A percentile compares a stretch with the other conserved stretches of the same genome.
Evolutionary conservation across 2,113 vertebrate species (phyloP).

Genomic region (Gobius niger): DNA sequence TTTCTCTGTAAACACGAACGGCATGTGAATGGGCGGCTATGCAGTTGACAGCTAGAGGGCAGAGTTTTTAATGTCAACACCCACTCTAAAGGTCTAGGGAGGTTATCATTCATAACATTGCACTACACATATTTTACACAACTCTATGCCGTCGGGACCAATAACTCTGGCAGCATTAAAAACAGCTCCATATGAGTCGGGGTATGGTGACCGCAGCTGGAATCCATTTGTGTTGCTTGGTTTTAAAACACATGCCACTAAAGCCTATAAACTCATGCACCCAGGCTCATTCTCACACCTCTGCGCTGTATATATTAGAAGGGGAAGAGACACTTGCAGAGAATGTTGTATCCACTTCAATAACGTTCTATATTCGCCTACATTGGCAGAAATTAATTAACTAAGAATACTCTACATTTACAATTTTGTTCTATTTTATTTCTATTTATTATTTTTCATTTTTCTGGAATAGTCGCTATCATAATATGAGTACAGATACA

Average conservation of each 20-base stretch:
- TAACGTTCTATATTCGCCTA: too few relatives aligned
- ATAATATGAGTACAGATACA: too few relatives aligned
- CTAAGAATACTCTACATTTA: too few relatives aligned
- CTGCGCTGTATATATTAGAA: slow-evolving; percentile 10
- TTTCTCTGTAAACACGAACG: not conserved
- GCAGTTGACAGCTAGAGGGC: not conserved
- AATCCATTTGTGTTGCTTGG: slow-evolving; percentile 35
- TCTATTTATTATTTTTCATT: too few relatives aligned
- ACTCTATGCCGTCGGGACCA: slow-evolving; percentile 1
- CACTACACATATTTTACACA: slow-evolving; percentile 8
- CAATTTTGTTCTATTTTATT: too few relatives aligned
- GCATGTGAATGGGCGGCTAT: slow-evolving; percentile 5
- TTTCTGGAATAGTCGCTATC: too few relatives aligned
- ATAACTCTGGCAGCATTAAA: slow-evolving; percentile 13
- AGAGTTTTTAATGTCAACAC: not conserved
- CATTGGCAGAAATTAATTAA: too few relatives aligned
- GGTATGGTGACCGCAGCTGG: slow-evolving; percentile 42
- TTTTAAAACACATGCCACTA: slow-evolving; percentile 24
- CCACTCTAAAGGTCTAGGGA: not conserved
- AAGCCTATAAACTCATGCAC: slow-evolving; percentile 24
- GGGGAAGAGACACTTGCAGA: slow-evolving; percentile 19
- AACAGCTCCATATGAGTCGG: slow-evolving; percentile 21
- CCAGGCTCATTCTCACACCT: slow-evolving; percentile 40
- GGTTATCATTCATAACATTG: slow-evolving; percentile 9
- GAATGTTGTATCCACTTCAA: not conserved